Percentiles rank a stretch among this genome's conserved stretches.
phyloP scores from a whole-genome alignment of 2,797 vertebrate genomes.

The Microctenopoma stevenorrisi region DNA sequence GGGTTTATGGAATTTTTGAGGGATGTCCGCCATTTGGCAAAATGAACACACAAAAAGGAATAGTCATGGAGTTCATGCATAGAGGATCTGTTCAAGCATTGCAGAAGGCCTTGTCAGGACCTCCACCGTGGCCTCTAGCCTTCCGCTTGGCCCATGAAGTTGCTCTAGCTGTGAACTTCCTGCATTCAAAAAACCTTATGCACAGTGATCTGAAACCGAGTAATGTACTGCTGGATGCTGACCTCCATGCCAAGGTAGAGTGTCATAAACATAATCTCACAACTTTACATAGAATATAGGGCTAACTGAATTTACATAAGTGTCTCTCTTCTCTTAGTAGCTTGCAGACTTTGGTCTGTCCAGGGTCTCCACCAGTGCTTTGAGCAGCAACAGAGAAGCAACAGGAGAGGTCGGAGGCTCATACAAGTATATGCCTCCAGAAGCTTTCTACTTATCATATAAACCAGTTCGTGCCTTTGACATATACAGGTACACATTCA shows the following conservation, averaged over 20 bases:
- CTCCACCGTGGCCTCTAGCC: constrained; percentile 71
- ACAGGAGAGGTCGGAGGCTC: constrained; percentile 50
- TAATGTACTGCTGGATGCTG: constrained; percentile 76
- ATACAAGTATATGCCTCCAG: constrained; percentile 79
- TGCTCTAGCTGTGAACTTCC: constrained; percentile 79
- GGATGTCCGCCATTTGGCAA: accelerated
- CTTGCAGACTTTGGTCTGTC: constrained; percentile 82
- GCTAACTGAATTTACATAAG: background rate
- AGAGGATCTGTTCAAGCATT: constrained; percentile 74
- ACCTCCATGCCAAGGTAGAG: constrained; percentile 74
- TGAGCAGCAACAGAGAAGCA: background rate
- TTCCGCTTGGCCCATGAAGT: constrained; percentile 77
- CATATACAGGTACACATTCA: constrained; percentile 76
- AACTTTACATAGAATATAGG: background rate
- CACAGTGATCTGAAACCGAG: constrained; percentile 82
- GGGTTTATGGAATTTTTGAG: constrained; percentile 68
- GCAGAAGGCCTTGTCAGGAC: constrained; percentile 23
- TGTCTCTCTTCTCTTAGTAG: constrained; percentile 45
- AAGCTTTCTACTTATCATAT: constrained; percentile 65
- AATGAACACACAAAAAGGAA: constrained; percentile 32
- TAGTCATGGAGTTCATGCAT: constrained; percentile 81
- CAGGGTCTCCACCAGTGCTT: constrained; percentile 60
- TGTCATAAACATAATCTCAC: background rate
- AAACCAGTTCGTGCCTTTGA: constrained; percentile 67
- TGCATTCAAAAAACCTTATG: constrained; percentile 68